Base-by-base conservation (phyloP, 2,113 vertebrate genomes). In the Ictalurus furcatus region DNA sequence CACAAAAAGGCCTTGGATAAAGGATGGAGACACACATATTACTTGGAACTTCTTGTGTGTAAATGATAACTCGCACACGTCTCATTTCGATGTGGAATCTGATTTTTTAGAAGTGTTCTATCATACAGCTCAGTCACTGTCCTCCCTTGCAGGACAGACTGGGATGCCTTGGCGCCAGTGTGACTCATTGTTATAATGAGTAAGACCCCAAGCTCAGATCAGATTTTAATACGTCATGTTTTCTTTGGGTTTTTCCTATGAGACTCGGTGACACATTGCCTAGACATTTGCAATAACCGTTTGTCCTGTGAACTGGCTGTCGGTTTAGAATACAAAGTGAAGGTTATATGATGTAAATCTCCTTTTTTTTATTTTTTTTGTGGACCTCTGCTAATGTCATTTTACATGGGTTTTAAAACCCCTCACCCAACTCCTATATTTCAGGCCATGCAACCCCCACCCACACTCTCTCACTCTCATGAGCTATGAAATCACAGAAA, bases 311-410 rank as follows among this genome's bases (percentile, higher is more conserved):
- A 74, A 28, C 56, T 63, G 40, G 6, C n/a, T 30, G 37, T 85
- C 14, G 30, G 78, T 19, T 78, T 30, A 81, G n/a, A 81, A 19
- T 80, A 21, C 3, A 19, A 58, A 19, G 54, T 0, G 5, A 63
- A 40, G 12, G 34, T 12, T 67, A 85, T 54, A 61, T 73, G 52
- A 85, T 52, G 81, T 83, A 76, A 82, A 76, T 40, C 87, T 81
- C 74, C 0, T 58, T 56, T 56, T 14, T 56, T 52, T 52, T 91
- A 78, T 85, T 67, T 44, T 2, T 81, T 12, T 48, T 54, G 86
- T 87, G 90, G 91, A 90, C 88, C 90, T 91, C 83, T 89, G 91
- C 92, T 96, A 94, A 95, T 95, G 94, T 95, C 93, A 95, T 95
- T 92, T 91, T 88, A 89, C 90, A 81, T 89, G 88, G 92, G 71